Base-by-base conservation (phyloP, 2,797 vertebrate species). In the Alauda arvensis region DNA sequence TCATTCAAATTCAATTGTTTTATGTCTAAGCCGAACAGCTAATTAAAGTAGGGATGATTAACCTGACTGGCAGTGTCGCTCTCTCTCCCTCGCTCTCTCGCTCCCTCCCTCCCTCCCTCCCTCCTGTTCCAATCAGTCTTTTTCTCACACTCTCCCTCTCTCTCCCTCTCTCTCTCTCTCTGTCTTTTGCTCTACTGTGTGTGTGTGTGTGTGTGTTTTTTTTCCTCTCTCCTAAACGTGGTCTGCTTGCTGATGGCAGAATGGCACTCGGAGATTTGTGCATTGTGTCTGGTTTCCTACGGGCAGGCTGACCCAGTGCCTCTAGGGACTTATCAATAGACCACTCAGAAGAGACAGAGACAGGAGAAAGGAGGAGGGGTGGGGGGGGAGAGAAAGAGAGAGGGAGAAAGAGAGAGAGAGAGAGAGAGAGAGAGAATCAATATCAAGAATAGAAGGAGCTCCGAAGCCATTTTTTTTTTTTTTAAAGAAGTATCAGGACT, bases 241-340 rank as follows among this genome's bases (percentile, higher is more conserved):
- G 97, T 97, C 97, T 98, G 99, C 98, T 98, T 99, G 98, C 98
- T 98, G 98, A 98, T 98, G 97, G 98, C 98, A 98, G 98, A 98
- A 98, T 98, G 98, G 97, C 97, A 98, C 97, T 98, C 97, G 97
- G 98, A 98, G 98, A 98, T 98, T 98, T 98, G 98, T 98, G 98
- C 98, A 98, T 99, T 99, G 98, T 99, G 98, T 99, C 98, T 99
- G 99, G 98, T 98, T 98, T 98, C 98, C 98, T 98, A 98, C 98
- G 98, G 98, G 98, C 98, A 98, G 98, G 98, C 98, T 99, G 98
- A 99, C 98, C 98, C 97, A 97, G 97, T 97, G 97, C 97, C 97
- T 99, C 99, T 98, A 97, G 99, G 98, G 98, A 99, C 97, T 98
- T 99, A 99, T 99, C 98, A 98, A 99, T 98, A 98, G 98, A 98